Evolutionary conservation across 1,140 invertebrate species (phyloP), one percentile per base, ranked within the genome.

Genomic region (Venturia canescens): DNA sequence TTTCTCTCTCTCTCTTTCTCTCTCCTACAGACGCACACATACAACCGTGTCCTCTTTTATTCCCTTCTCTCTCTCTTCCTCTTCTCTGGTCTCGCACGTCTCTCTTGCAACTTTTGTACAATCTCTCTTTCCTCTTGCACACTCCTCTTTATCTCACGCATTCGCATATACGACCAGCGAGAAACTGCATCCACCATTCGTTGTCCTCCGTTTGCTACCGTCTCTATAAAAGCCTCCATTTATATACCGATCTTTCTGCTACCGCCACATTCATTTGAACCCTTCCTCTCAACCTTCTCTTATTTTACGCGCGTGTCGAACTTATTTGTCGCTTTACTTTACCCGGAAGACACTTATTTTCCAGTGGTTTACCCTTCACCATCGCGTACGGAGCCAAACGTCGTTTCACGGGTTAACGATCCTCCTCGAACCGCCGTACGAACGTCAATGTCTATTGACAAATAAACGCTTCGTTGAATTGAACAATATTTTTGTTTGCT

Each of bases 91-190:
- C 27, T 29, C 67, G 15, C 29, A 75, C 21, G 26, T 34, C 27
- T 69, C 67, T n/a, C 71, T 57, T 72, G 38, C 5, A 4, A 76
- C 60, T 67, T 63, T 44, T 26, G 11, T 57, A 50, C 71, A 66
- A 34, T 63, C 66, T 57, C 78, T 3, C 78, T 79, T 71, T 71
- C 67, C 48, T 69, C 69, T 71, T 74, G 31, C 60, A 79, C 79
- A 79, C 79, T 81, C 84, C 84, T 86, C 86, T 87, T 84, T 89
- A 87, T 90, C 89, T 89, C 89, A 90, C 89, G 87, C 88, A 87
- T 89, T 90, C 87, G 87, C 85, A 84, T 90, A 85, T 85, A 86
- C 83, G 81, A 85, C 31, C 27, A 69, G 29, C 26, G 80, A 60
- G 74, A 63, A 76, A 60, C 74, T 44, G 74, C 74, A 76, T 76